phyloP scores from a whole-genome alignment of 1,140 invertebrate species.

The Brachystomella parvula region DNA sequence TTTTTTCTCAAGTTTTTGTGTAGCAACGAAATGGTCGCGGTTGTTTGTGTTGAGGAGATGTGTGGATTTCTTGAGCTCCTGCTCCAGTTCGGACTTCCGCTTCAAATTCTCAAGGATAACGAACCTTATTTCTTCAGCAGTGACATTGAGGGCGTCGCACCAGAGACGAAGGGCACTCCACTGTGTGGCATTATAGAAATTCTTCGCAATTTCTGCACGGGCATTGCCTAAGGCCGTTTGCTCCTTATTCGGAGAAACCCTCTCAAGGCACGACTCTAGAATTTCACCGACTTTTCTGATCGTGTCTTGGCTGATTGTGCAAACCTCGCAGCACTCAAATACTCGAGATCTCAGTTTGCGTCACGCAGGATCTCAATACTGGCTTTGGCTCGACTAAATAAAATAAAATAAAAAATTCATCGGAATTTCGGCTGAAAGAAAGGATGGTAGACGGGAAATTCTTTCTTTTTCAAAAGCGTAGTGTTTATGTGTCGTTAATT shows the following conservation, averaged over 20 bases:
- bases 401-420: too few species aligned
- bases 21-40: neutral
- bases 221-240: neutral
- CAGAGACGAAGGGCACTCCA: neutral
- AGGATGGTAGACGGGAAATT: too few species aligned
- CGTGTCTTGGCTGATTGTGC: neutral
- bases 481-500: too few species aligned
- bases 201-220: neutral
- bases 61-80: neutral
- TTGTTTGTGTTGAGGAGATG: neutral
- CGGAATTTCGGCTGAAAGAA: too few species aligned
- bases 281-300: neutral
- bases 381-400: too few species aligned
- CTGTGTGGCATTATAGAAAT: neutral
- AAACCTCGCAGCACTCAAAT: slow-evolving; percentile 1
- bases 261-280: neutral
- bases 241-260: neutral
- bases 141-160: neutral
- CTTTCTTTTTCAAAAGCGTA: too few species aligned
- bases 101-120: neutral
- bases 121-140: neutral
- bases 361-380: neutral
- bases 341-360: neutral
- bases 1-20: neutral
- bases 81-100: neutral